phyloP scores from a whole-genome alignment of 1,140 invertebrate genomes.

The Lepidurus packardi region DNA sequence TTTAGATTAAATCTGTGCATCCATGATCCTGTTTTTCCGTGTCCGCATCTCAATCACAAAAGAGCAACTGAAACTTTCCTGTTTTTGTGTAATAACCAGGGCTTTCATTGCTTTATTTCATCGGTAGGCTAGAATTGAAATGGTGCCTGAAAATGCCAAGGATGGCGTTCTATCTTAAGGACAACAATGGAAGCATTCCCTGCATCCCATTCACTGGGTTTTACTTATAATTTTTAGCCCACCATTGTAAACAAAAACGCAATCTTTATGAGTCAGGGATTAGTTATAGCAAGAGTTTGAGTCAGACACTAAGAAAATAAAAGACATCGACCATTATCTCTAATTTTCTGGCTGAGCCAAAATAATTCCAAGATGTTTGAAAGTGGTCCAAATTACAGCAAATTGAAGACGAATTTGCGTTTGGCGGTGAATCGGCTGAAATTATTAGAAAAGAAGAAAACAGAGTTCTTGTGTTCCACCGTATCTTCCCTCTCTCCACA shows the following conservation, averaged over 20 bases:
- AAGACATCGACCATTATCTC: background rate
- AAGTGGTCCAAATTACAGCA: slow-evolving; percentile 80
- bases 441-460: slow-evolving; percentile 96
- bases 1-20: too few species aligned
- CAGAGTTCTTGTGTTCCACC: too few species aligned
- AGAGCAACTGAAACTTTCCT: too few species aligned
- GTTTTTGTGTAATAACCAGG: too few species aligned
- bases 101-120: too few species aligned
- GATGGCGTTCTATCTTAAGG: too few species aligned
- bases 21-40: too few species aligned
- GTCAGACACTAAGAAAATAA: background rate
- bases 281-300: background rate
- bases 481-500: too few species aligned
- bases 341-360: background rate
- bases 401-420: slow-evolving; percentile 90
- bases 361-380: slow-evolving; percentile 67
- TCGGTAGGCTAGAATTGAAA: too few species aligned
- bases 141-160: too few species aligned
- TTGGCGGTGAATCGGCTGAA: slow-evolving; percentile 88
- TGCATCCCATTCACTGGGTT: background rate
- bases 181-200: too few species aligned
- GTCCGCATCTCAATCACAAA: too few species aligned
- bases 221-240: background rate
- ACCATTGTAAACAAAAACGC: background rate
- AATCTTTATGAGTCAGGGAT: background rate